phyloP scores from a whole-genome alignment of 2,797 vertebrate species.

The Tiaroga cobitis region DNA sequence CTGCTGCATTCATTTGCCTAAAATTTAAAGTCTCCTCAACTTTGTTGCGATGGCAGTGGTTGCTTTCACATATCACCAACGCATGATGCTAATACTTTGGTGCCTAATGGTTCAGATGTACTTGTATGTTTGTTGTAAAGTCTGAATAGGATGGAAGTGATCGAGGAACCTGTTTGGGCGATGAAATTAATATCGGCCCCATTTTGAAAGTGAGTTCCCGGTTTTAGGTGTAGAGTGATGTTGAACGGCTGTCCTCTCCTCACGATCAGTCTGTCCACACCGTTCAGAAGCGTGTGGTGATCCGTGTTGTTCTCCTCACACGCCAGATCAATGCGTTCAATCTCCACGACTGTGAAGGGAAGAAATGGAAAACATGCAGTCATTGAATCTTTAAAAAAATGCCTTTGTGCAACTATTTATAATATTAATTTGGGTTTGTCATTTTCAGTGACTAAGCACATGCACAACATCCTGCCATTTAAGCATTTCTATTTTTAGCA shows the following conservation, averaged over 20 bases:
- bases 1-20: background rate
- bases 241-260: constrained; percentile 85
- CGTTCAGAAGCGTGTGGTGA: constrained; percentile 79
- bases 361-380: background rate
- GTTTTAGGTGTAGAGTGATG: constrained; percentile 76
- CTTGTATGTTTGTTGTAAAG: background rate
- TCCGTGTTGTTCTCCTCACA: constrained; percentile 76
- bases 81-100: background rate
- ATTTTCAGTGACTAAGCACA: background rate
- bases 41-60: background rate
- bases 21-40: background rate
- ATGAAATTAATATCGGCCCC: constrained; percentile 72
- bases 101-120: background rate
- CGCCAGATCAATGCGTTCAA: constrained; percentile 81
- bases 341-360: constrained; percentile 72
- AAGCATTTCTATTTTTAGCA: background rate
- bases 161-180: constrained; percentile 74
- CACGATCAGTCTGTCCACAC: constrained; percentile 77
- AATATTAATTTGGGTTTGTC: background rate
- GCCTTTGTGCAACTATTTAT: background rate
- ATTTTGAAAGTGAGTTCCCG: constrained; percentile 70
- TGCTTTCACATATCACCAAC: background rate
- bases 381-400: background rate
- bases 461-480: background rate
- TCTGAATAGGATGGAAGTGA: background rate